Evolutionary conservation across 1,140 invertebrate species (phyloP).

Genomic region (Monomorium pharaonis): DNA sequence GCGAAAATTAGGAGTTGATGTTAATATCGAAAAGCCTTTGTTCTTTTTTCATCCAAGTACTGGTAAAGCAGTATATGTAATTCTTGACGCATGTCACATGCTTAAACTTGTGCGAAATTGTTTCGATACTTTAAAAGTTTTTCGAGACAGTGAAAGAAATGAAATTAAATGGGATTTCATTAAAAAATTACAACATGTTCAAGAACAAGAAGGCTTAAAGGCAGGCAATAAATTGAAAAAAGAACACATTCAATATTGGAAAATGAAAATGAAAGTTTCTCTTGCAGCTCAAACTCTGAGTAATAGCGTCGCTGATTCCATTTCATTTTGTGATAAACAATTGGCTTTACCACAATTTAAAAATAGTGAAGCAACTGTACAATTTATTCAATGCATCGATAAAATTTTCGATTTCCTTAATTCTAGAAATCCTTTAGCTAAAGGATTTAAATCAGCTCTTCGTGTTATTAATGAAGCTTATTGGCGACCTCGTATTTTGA

Average conservation of each 20-base stretch:
- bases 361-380: no score
- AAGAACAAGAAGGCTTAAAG: no score
- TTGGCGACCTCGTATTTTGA: no score
- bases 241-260: background rate
- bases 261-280: conserved; percentile 8
- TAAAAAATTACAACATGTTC: background rate
- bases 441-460: no score
- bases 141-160: background rate
- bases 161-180: background rate
- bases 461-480: no score
- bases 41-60: background rate
- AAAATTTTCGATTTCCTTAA: no score
- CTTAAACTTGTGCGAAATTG: background rate
- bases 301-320: background rate
- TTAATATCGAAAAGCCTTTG: background rate
- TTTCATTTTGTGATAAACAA: no score
- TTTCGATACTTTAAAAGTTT: background rate
- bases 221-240: background rate
- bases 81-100: background rate
- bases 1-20: no score
- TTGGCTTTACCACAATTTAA: no score
- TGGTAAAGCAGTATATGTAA: background rate
- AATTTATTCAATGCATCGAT: no score
- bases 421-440: no score
- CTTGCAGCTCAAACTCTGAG: background rate